Evolutionary conservation across 2,888 invertebrate species (phyloP).

Genomic region (Euclidia mi): DNA sequence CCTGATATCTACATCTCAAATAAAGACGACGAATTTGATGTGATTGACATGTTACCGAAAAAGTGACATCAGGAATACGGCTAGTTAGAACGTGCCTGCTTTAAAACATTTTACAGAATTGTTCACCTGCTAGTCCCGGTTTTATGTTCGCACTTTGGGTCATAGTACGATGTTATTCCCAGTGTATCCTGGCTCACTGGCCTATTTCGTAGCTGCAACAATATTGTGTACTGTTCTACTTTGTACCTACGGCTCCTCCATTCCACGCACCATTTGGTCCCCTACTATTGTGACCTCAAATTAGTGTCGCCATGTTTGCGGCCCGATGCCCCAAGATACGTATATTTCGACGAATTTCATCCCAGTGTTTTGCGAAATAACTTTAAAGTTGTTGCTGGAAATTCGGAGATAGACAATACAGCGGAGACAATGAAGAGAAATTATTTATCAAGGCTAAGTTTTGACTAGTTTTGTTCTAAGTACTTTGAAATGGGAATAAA

Average conservation of each 20-base stretch:
- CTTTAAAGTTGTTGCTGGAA: no score
- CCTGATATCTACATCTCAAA: no score
- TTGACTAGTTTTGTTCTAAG: no score
- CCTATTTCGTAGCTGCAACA: not conserved
- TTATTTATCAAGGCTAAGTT: no score
- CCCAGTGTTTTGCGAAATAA: no score
- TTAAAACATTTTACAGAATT: not conserved
- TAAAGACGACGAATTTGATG: no score
- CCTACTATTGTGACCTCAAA: slow-evolving; percentile 11
- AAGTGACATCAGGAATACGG: no score
- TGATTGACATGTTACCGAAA: no score
- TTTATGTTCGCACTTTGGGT: not conserved
- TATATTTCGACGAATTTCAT: not conserved
- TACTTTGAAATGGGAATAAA: no score
- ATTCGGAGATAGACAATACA: no score
- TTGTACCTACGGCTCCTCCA: not conserved
- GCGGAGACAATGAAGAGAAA: no score
- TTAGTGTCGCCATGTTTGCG: slow-evolving; percentile 9
- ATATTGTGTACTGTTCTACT: slow-evolving; percentile 2
- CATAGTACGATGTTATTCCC: not conserved
- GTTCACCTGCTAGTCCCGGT: not conserved
- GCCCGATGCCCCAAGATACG: not conserved
- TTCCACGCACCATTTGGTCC: slow-evolving; percentile 10
- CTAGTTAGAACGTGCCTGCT: no score
- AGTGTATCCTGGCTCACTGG: not conserved